Conservation (phyloP, 2,888 invertebrate genomes). For the Apamea sordens region DNA sequence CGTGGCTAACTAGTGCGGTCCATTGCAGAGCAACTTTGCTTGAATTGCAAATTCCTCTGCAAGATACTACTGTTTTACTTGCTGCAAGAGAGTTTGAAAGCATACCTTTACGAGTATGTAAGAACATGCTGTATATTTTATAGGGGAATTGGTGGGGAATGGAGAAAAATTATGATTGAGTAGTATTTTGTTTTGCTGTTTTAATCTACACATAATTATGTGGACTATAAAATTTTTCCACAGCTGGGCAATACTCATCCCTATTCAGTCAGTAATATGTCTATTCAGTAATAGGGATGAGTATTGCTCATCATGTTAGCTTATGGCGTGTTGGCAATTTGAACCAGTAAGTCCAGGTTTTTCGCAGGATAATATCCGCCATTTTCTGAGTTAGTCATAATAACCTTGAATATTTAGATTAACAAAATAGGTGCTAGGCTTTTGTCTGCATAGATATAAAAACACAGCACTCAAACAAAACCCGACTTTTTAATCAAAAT, state of each 20-base stretch:
- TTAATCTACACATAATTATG: too few species aligned
- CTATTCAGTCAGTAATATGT: too few species aligned
- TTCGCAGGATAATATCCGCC: too few species aligned
- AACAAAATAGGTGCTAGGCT: not conserved
- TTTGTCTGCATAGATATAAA: conserved; percentile 16
- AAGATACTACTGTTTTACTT: conserved; percentile 54
- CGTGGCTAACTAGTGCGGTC: conserved; percentile 57
- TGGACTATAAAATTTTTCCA: not conserved
- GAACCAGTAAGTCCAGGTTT: not conserved
- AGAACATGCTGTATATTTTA: conserved; percentile 21
- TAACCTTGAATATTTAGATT: not conserved
- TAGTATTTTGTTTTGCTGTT: not conserved
- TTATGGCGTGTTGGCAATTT: not conserved
- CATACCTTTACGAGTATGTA: conserved; percentile 16
- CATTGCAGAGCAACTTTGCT: conserved; percentile 57
- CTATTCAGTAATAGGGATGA: not conserved
- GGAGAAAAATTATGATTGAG: not conserved
- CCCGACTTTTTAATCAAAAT: conserved; percentile 32
- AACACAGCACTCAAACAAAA: not conserved
- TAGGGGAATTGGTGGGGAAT: not conserved
- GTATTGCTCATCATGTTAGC: not conserved
- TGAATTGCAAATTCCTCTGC: conserved; percentile 61
- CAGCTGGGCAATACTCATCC: not conserved
- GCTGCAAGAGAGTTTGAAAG: conserved; percentile 29
- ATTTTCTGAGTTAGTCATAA: not conserved